Evolutionary conservation across 2,113 vertebrate genomes (phyloP), one percentile per base, ranked within the genome.

Genomic region (Nothobranchius furzeri): DNA sequence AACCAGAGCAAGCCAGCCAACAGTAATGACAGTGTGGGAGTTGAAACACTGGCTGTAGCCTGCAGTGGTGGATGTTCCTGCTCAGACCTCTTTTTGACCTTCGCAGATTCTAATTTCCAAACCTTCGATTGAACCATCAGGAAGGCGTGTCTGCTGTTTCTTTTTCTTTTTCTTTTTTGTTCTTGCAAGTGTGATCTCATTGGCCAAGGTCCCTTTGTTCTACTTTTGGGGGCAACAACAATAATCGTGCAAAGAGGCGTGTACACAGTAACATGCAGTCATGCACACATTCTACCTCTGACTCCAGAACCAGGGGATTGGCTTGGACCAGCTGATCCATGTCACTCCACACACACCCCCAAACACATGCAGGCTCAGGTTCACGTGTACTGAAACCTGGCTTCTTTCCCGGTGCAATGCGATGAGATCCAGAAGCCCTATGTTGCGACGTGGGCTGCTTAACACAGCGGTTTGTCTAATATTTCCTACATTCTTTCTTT

Each of bases 181-280:
- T 40, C 9, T 61, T 63, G 47, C 75, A 72, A 76, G 71, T 80
- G 52, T 90, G 88, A 87, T 85, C 70, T 90, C 82, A 87, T 85
- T 78, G 75, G 58, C 86, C 72, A 81, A 82, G 83, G 81, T 82
- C 84, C 72, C 66, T 76, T 75, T 66, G 76, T 66, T 47, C 64
- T 73, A 72, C 76, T 86, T 45, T 82, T 78, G 56, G 25, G 73
- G 67, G 67, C 75, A 77, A 76, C 65, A 80, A 82, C 87, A 83
- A 84, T 83, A 84, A 89, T 89, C 85, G 86, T 83, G 81, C 78
- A 86, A 89, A 85, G 76, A 87, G 82, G 76, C 68, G 78, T 65
- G 49, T 78, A 80, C 70, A 61, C 70, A 76, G 83, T 81, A 67
- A 85, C 78, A 75, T 37, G 55, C 82, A 62, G 73, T 83, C 79